Percentiles rank a stretch among this genome's conserved stretches.
Evolutionary conservation across 2,113 vertebrate genomes (phyloP).

Genomic region (Odontophorus gujanensis): DNA sequence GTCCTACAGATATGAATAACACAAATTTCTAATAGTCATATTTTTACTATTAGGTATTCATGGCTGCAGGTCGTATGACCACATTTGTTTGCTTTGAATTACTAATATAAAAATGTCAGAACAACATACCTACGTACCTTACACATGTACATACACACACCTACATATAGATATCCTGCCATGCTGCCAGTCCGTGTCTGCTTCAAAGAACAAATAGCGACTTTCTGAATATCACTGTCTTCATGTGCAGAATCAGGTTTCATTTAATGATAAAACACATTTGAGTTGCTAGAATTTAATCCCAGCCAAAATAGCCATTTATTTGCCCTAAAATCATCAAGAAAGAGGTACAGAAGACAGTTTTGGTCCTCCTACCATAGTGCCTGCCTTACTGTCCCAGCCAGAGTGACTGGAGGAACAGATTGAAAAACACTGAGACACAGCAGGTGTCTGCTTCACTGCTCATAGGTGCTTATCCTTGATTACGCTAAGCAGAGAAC

Average conservation of each 20-base stretch:
- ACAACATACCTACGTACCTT: not conserved
- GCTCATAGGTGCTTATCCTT: not conserved
- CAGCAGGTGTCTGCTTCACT: not conserved
- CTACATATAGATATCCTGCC: accelerated
- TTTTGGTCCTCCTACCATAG: not conserved
- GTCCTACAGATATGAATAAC: not conserved
- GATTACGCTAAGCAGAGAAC: not conserved
- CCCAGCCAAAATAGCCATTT: not conserved
- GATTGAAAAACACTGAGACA: accelerated
- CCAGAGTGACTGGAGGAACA: not conserved
- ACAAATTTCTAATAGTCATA: not conserved
- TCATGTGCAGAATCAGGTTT: not conserved
- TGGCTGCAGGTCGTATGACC: not conserved
- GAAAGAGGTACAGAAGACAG: not conserved
- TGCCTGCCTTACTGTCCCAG: not conserved
- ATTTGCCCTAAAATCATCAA: not conserved
- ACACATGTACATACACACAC: not conserved
- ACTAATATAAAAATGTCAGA: not conserved
- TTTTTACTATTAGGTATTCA: not conserved
- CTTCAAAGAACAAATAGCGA: not conserved
- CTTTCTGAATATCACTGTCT: not conserved
- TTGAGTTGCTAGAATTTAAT: not conserved
- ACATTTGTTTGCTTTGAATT: not conserved
- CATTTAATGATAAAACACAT: not conserved
- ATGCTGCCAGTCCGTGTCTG: not conserved